Conservation (phyloP, 1,140 invertebrate species). For the Pentalonia nigronervosa region DNA sequence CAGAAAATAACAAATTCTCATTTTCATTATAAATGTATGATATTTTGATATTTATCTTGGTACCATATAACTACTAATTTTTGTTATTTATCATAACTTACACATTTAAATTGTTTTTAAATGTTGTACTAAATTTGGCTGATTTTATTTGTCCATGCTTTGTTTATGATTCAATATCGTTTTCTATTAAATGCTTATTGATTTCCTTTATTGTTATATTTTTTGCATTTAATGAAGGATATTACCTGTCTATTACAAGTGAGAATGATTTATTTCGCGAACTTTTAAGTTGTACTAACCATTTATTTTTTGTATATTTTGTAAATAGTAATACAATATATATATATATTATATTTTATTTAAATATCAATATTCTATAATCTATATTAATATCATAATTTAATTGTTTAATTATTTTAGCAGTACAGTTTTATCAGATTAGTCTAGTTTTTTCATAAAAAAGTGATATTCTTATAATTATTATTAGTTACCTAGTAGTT, state of each 20-base stretch:
- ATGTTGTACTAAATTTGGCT: not conserved
- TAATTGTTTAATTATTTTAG: not conserved
- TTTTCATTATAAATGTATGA: not conserved
- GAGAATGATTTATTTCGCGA: not conserved
- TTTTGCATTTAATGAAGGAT: constrained; percentile 47
- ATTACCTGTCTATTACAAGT: constrained; percentile 49
- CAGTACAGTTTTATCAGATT: not conserved
- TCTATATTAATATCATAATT: not conserved
- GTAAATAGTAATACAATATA: not conserved
- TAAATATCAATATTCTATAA: no score
- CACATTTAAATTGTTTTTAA: not conserved
- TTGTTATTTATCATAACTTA: not conserved
- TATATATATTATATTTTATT: not conserved
- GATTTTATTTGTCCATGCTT: not conserved
- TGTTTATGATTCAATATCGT: not conserved
- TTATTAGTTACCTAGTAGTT: not conserved
- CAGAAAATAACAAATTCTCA: not conserved
- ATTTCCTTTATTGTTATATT: constrained; percentile 12
- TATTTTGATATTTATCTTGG: not conserved
- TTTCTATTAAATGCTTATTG: not conserved
- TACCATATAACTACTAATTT: not conserved
- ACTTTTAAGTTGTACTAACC: not conserved
- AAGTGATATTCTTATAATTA: not conserved
- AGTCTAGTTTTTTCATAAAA: not conserved
- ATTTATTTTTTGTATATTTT: not conserved